Evolutionary conservation across 2,888 invertebrate species (phyloP).

Genomic region (Drosophila seclusa): DNA sequence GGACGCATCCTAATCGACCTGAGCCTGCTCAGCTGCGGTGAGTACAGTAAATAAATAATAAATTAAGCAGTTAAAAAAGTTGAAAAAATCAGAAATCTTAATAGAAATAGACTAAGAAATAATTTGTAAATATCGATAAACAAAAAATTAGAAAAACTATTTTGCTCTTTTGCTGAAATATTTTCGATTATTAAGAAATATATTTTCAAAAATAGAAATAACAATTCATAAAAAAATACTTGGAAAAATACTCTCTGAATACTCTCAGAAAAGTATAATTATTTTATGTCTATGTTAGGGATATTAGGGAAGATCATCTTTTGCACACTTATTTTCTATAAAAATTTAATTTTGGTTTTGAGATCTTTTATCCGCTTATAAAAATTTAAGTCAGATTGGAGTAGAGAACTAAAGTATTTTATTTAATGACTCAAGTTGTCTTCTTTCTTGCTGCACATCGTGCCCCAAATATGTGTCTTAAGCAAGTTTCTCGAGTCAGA

Average conservation of each 20-base stretch:
- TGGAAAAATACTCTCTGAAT: no score
- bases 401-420: background rate
- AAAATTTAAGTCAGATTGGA: slow-evolving; percentile 77
- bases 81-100: background rate
- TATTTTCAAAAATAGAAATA: background rate
- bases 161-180: background rate
- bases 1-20: slow-evolving; percentile 71
- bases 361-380: slow-evolving; percentile 49
- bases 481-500: slow-evolving; percentile 23
- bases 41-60: no score
- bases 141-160: background rate
- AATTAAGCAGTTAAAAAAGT: no score
- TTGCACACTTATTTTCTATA: no score
- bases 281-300: no score
- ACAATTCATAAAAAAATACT: background rate
- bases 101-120: background rate
- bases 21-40: slow-evolving; percentile 74
- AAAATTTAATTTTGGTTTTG: background rate
- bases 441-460: background rate
- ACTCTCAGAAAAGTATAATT: no score
- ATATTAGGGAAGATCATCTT: no score
- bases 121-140: no score
- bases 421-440: background rate
- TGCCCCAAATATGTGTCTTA: slow-evolving; percentile 33
- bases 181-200: background rate